Percentiles rank a stretch among this genome's conserved stretches.
These are phyloP conservation scores for Cotesia glomerata DNA, from an alignment of 1,140 invertebrate species.

Conservation along the genomic window DNA sequence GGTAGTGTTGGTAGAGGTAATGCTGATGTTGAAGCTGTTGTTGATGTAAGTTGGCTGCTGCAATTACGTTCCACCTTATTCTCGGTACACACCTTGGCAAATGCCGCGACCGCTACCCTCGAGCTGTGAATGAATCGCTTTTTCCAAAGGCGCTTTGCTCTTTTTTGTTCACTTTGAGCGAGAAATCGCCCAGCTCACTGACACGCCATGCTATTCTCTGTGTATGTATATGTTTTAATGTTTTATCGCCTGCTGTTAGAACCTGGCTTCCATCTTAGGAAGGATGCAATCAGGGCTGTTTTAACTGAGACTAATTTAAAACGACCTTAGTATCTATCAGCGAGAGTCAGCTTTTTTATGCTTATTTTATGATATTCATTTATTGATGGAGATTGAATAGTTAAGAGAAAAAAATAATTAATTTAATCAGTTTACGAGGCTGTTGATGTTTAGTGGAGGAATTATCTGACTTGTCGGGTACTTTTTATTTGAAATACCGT, in stretches of 20 bases:
- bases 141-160: neutral
- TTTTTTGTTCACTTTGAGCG: constrained; percentile 5
- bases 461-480: too few relatives aligned
- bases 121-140: constrained; percentile 17
- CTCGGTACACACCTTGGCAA: neutral
- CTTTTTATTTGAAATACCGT: too few relatives aligned
- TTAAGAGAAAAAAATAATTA: too few relatives aligned
- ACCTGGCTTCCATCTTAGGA: neutral
- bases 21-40: neutral
- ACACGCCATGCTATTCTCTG: neutral
- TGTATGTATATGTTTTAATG: neutral
- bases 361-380: too few relatives aligned
- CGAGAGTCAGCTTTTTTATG: too few relatives aligned
- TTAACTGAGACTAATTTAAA: neutral
- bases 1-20: neutral
- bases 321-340: neutral
- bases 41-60: neutral
- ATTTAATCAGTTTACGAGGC: too few relatives aligned
- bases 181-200: neutral
- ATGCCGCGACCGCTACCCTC: constrained; percentile 7
- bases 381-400: too few relatives aligned
- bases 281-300: neutral
- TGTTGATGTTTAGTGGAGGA: too few relatives aligned
- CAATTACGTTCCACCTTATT: constrained; percentile 5
- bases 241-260: constrained; percentile 10